phyloP scores from a whole-genome alignment of 2,797 vertebrate genomes.

The Apodemus agrarius region DNA sequence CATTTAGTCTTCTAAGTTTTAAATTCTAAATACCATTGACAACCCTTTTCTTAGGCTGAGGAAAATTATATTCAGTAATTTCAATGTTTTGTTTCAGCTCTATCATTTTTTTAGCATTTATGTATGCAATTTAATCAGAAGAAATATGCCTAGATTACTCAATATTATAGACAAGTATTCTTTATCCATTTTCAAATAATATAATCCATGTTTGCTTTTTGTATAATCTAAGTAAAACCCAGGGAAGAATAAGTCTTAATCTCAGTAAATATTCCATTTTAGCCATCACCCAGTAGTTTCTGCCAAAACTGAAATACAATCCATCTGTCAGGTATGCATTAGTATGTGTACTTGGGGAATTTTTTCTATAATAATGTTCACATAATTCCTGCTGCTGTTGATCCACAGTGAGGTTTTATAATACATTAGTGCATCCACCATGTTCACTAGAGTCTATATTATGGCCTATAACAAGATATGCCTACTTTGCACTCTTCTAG shows the following conservation, averaged over 20 bases:
- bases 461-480: neutral
- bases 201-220: neutral
- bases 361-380: neutral
- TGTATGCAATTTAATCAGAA: neutral
- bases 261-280: neutral
- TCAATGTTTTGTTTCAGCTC: neutral
- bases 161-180: neutral
- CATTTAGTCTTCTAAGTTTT: neutral
- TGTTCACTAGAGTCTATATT: accelerated
- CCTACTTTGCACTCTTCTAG: accelerated
- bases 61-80: neutral
- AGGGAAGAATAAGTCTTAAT: neutral
- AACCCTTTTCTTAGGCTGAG: neutral
- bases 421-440: neutral
- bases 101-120: neutral
- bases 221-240: neutral
- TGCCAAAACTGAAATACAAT: neutral
- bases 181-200: neutral
- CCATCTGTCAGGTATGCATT: neutral
- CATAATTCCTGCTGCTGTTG: neutral
- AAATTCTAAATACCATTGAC: neutral
- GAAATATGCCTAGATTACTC: neutral
- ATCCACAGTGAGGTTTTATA: neutral
- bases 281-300: neutral
- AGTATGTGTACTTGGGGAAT: neutral